Conservation (phyloP, 2,113 vertebrate genomes). For the Oryzias curvinotus region DNA sequence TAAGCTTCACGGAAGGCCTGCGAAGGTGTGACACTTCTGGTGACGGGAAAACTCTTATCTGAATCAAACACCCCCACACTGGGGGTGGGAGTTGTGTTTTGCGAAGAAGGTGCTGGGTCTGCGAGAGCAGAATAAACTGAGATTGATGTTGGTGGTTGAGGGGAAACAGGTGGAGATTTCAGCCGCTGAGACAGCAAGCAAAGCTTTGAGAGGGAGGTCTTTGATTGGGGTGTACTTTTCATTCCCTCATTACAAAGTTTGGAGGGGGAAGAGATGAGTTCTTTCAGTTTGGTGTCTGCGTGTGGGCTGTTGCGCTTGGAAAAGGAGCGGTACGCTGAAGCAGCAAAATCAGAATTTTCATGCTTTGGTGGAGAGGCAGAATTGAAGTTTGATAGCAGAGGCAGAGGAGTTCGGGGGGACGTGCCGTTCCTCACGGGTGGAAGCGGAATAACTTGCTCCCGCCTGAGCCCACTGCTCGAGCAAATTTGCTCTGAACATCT, state of each 20-base stretch:
- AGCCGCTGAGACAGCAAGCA: constrained; percentile 50
- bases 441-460: constrained; percentile 46
- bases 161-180: constrained; percentile 22
- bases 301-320: constrained; percentile 8
- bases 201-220: constrained; percentile 53
- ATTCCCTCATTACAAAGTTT: constrained; percentile 9
- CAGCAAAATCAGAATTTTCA: constrained; percentile 10
- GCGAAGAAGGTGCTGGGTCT: constrained; percentile 4
- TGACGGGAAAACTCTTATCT: constrained; percentile 10
- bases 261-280: constrained; percentile 8
- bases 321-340: constrained; percentile 1
- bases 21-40: constrained; percentile 18
- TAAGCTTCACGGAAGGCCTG: constrained; percentile 41
- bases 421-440: constrained; percentile 15
- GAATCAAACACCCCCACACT: constrained; percentile 1
- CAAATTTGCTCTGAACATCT: constrained; percentile 18
- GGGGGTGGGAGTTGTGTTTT: background rate
- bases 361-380: constrained; percentile 19
- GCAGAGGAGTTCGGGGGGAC: constrained; percentile 22
- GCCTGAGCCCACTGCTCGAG: constrained; percentile 6
- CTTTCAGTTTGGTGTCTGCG: constrained; percentile 23
- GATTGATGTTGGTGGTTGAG: constrained; percentile 10
- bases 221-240: constrained; percentile 14
- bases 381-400: constrained; percentile 38
- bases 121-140: background rate